Evolutionary conservation across 92 coral and sea anemone genomes (phyloP).

Genomic region (Paramuricea clavata): DNA sequence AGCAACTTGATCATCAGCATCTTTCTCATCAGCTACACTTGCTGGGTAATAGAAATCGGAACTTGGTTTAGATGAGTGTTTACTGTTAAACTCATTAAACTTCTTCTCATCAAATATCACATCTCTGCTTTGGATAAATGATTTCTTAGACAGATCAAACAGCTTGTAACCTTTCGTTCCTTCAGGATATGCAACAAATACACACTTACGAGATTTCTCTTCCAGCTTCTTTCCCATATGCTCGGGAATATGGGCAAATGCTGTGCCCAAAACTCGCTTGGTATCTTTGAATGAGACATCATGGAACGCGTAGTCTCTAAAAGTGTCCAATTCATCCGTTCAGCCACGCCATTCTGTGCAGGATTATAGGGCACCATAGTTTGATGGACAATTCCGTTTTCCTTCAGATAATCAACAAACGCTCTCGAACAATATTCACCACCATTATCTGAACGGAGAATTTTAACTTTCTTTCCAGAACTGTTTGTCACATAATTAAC

Average conservation of each 20-base stretch:
- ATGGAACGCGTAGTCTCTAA: conserved; percentile 52
- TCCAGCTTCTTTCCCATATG: too few relatives aligned
- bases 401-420: conserved; percentile 48
- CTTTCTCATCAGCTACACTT: too few relatives aligned
- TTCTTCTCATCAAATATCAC: neutral
- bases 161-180: neutral
- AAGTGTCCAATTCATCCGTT: conserved; percentile 48
- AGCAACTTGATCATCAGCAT: neutral
- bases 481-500: conserved; percentile 39
- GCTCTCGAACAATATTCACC: conserved; percentile 46
- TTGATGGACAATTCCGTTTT: conserved; percentile 50
- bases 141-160: neutral
- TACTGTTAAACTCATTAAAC: neutral
- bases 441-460: conserved; percentile 57
- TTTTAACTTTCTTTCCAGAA: conserved; percentile 46
- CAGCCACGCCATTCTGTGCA: conserved; percentile 52
- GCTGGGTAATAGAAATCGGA: neutral
- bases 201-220: too few relatives aligned
- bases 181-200: too few relatives aligned
- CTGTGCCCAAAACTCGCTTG: conserved; percentile 57
- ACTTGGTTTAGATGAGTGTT: neutral
- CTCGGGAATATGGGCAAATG: too few relatives aligned
- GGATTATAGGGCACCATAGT: conserved; percentile 51
- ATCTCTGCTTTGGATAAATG: neutral
- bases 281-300: conserved; percentile 43